phyloP scores from a whole-genome alignment of 2,888 invertebrate species.

The Phyllotreta cruciferae region DNA sequence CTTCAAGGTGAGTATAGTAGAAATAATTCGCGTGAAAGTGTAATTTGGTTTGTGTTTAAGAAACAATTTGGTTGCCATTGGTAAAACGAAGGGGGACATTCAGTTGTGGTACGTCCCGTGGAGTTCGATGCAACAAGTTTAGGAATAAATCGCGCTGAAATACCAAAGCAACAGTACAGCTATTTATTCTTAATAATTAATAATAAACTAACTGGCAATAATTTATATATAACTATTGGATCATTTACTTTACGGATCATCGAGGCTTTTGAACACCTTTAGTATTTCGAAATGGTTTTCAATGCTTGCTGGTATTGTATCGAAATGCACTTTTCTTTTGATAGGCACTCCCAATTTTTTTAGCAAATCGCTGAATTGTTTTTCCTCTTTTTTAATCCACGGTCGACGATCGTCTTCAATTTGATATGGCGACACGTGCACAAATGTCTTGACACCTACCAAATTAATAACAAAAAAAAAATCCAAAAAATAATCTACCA shows the following conservation, averaged over 20 bases:
- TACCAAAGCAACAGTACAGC: too few species aligned
- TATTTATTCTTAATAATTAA: too few species aligned
- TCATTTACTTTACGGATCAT: background rate
- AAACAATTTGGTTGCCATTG: conserved; percentile 51
- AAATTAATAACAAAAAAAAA: background rate
- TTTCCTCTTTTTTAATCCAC: conserved; percentile 87
- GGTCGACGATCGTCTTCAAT: conserved; percentile 79
- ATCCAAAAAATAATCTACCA: background rate
- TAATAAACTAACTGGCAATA: too few species aligned
- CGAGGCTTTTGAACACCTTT: conserved; percentile 35
- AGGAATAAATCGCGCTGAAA: too few species aligned
- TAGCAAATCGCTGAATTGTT: conserved; percentile 73
- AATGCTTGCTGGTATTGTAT: conserved; percentile 64
- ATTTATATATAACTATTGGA: too few species aligned
- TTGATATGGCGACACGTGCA: conserved; percentile 93
- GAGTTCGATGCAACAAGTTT: conserved; percentile 39
- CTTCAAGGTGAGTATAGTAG: conserved; percentile 39
- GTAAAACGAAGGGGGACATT: conserved; percentile 52
- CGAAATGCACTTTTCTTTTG: conserved; percentile 69
- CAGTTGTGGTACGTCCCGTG: conserved; percentile 58
- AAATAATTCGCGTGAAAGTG: background rate
- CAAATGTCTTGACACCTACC: conserved; percentile 73
- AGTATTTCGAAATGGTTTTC: conserved; percentile 79
- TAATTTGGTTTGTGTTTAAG: conserved; percentile 45
- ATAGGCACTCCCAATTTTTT: conserved; percentile 72